Evolutionary conservation across 2,797 vertebrate species (phyloP), one percentile per base, ranked within the genome.

Genomic region (Catamblyrhynchus diadema): DNA sequence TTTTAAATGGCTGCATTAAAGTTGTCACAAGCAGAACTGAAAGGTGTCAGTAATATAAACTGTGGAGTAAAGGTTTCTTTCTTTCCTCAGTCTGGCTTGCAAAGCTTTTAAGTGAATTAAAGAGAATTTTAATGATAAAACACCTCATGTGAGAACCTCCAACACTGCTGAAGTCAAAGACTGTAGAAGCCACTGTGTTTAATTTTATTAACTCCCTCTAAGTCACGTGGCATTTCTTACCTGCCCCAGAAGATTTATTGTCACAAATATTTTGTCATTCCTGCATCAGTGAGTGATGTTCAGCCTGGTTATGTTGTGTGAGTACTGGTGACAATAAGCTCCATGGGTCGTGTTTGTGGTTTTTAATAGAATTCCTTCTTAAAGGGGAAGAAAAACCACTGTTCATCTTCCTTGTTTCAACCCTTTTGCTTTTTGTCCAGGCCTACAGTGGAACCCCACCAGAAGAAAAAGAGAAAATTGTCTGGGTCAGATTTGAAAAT

Each of bases 401-500:
- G 3, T 92, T 54, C 33, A 88, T 45, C 27, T 51, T 81, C 25
- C 5, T 77, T 65, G 56, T 92, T 86, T 70, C 47, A 73, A 90
- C 18, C 5, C 32, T 96, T 95, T 18, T 95, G 62, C 94, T 94
- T 96, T 92, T 81, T 88, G 8, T 93, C 3, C 91, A 99, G 99
- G 99, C 99, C 16, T 99, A 99, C 77, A 99, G 99, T n/a, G 99
- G 99, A 56, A 98, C 98, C 61, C 98, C 98, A 61, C 98, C 98
- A 65, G 99, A 99, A 86, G 99, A 99, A 94, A 99, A 99, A 96
- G 99, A 99, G 97, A 99, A 99, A 97, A 98, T 99, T 18, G 97
- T 99, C 60, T 99, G 99, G 99, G 99, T 99, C 97, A 98, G 99
- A 94, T 99, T 99, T 98, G 99, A 99, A 98, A 99, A 99, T 94